Percentiles rank a stretch among this genome's conserved stretches.
These are phyloP conservation scores for Boloria selene DNA, from an alignment of 2,888 invertebrate genomes.

Conservation along the genomic window DNA sequence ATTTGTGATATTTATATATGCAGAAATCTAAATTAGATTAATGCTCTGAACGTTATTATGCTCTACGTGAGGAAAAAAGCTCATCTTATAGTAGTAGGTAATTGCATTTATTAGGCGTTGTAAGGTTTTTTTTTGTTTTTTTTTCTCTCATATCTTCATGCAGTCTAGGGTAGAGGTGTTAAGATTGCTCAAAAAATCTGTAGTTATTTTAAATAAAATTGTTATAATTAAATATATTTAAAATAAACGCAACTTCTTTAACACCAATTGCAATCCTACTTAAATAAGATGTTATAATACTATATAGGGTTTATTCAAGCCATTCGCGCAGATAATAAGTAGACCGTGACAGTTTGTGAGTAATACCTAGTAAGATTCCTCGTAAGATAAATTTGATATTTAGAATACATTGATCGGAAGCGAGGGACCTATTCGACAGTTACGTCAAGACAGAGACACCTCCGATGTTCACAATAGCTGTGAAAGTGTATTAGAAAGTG, in stretches of 20 bases:
- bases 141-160: no score
- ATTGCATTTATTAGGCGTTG: no score
- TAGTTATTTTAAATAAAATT: neutral
- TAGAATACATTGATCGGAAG: conserved; percentile 18
- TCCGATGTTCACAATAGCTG: conserved; percentile 65
- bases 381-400: conserved; percentile 2
- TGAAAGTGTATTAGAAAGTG: conserved; percentile 81
- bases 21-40: no score
- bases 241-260: neutral
- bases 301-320: neutral
- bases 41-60: no score
- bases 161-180: no score
- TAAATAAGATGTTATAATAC: conserved; percentile 4
- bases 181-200: neutral
- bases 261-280: neutral
- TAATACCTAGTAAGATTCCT: no score
- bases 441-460: conserved; percentile 56
- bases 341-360: conserved; percentile 15
- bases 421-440: conserved; percentile 49
- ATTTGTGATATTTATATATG: no score
- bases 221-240: neutral
- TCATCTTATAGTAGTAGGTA: no score
- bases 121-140: no score
- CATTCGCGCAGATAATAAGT: conserved; percentile 4
- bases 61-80: no score